A percentile compares a stretch with the other conserved stretches of the same genome.
phyloP scores from a whole-genome alignment of 2,113 vertebrate genomes.

The Leucopsar rothschildi region DNA sequence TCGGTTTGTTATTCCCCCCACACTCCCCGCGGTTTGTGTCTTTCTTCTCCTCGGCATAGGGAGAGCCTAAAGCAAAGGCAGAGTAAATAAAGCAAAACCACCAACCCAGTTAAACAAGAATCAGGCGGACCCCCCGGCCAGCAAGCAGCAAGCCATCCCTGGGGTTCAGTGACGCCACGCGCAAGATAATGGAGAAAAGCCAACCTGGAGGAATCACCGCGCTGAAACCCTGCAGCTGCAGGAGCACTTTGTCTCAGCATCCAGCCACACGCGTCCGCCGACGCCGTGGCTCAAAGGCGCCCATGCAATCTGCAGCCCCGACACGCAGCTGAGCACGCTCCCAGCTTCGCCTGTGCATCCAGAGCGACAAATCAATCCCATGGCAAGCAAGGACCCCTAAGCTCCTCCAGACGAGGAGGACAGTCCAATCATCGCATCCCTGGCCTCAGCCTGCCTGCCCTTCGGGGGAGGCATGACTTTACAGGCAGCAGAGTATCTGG shows the following conservation, averaged over 20 bases:
- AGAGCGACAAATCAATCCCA: not conserved
- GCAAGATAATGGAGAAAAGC: not conserved
- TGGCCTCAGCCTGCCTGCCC: not conserved
- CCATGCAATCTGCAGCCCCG: not conserved
- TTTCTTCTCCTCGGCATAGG: not conserved
- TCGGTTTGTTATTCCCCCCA: not conserved
- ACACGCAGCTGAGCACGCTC: not conserved
- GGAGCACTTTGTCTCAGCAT: constrained; percentile 2
- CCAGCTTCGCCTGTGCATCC: not conserved
- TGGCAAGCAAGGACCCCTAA: not conserved
- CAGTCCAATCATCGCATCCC: not conserved
- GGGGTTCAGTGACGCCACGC: not conserved
- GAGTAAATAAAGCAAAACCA: not conserved
- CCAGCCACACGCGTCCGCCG: not conserved
- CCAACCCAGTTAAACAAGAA: not conserved
- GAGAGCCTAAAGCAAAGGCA: not conserved
- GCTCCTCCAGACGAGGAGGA: not conserved
- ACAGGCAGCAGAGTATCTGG: not conserved
- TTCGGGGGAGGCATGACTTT: not conserved
- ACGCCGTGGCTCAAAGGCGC: not conserved
- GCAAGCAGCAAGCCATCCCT: not conserved
- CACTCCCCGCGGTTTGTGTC: not conserved
- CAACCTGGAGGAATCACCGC: not conserved
- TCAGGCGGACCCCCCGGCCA: not conserved
- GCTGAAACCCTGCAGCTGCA: not conserved